Base-by-base conservation (phyloP, 2,888 invertebrate species). In the Melieria omissa region DNA sequence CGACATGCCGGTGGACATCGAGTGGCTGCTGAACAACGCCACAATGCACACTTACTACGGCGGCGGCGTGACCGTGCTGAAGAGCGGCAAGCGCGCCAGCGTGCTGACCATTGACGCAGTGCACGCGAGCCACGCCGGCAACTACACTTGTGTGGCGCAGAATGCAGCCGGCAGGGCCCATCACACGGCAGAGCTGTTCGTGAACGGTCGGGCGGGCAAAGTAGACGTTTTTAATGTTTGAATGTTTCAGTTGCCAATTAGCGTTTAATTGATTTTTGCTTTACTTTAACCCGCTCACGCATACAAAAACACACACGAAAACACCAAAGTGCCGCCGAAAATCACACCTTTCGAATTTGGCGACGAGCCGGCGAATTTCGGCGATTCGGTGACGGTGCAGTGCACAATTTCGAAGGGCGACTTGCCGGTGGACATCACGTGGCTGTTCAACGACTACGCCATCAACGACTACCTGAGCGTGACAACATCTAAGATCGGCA, bases 391-490 rank as follows among this genome's bases (percentile, higher is more conserved):
- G 8, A 90, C 91, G 54, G 88, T 91, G 47, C 89, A 89, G 70
- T 92, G 92, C 83, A 89, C 90, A 68, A 90, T 92, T 47, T 88
- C 89, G n/a, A 90, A 91, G 82, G 92, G 93, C 29, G 93, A 93
- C 85, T 87, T 89, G 73, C 93, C 93, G 1, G 88, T 93, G 70
- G 88, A 89, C 75, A 90, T 93, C 69, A 86, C 87, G 46, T 93
- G 92, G 92, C 86, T 88, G 46, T 90, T 92, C 78, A 90, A 92
- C 83, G 91, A 92, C 83, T 91, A 90, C 81, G 87, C 88, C 75
- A 89, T 90, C 73, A 90, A 92, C 83, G 88, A 89, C 81, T 90
- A 89, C 74, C 80, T 89, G 86, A 84, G 87, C 58, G 82, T 84
- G 4, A 83, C 81, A 29, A 89, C 88, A 69, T 88, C 89, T 62